A percentile compares a stretch with the other conserved stretches of the same genome.
Evolutionary conservation across 64 coral and sea anemone species (phyloP).

Genomic region (Porites lutea): DNA sequence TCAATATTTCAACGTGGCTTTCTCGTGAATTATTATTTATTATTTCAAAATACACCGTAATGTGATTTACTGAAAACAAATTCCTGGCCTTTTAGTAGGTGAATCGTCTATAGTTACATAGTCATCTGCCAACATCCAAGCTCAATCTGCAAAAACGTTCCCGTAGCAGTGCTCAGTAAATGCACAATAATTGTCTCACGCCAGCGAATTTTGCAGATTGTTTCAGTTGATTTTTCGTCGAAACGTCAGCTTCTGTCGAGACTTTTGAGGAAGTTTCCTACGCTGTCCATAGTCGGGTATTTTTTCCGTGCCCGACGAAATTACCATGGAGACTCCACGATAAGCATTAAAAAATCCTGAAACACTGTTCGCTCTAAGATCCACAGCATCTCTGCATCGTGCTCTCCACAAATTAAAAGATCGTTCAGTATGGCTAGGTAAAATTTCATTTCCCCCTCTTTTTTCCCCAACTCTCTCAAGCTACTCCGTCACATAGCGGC

Average conservation of each 20-base stretch:
- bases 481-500: slow-evolving; percentile 57
- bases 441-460: not conserved
- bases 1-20: not conserved
- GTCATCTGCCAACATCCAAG: not conserved
- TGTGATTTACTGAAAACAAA: slow-evolving; percentile 25
- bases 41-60: slow-evolving; percentile 40
- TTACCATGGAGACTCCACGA: not conserved
- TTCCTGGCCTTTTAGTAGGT: not conserved
- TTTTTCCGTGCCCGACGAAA: not conserved
- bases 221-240: slow-evolving; percentile 5
- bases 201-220: not conserved
- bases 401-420: slow-evolving; percentile 37
- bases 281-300: not conserved
- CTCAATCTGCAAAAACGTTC: no score
- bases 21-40: slow-evolving; percentile 39
- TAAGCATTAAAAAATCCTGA: not conserved
- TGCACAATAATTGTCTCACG: not conserved
- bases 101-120: not conserved
- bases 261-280: not conserved
- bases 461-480: not conserved
- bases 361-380: slow-evolving; percentile 14
- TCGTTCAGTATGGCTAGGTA: not conserved
- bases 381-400: not conserved
- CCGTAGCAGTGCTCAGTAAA: not conserved
- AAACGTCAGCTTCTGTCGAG: not conserved